Evolutionary conservation across 2,113 vertebrate species (phyloP), one percentile per base, ranked within the genome.

Genomic region (Brachionichthys hirsutus): DNA sequence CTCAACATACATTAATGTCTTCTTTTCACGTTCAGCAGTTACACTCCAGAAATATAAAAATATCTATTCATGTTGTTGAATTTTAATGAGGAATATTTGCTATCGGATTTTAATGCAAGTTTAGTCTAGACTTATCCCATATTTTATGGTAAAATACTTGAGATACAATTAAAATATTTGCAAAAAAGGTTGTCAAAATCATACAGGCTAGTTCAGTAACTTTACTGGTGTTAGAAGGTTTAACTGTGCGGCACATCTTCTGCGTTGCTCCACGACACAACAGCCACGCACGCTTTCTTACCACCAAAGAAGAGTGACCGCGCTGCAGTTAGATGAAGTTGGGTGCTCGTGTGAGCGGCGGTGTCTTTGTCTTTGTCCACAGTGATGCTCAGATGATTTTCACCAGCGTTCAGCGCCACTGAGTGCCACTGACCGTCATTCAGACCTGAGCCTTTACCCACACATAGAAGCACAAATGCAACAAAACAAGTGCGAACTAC

Each of bases 391-490:
- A 95, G 64, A 54, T 86, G 92, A 64, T 87, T 94, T 57, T 72
- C 90, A 77, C 83, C 89, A 48, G 87, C 88, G 48, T 68, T 89
- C 40, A 98, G 76, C 35, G 89, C 89, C 70, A 98, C 62, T 2
- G 89, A 92, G 87, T 98, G 96, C 96, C 96, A 98, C 77, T 94
- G 94, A 1, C 96, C 96, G 0, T 98, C 93, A 59, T 91, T 95
- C 78, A 98, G 86, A 64, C 77, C 88, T 16, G 69, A 69, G 54
- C 94, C 96, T 98, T 62, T 2, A 5, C 13, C 1, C 4, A 52
- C 11, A 49, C 9, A 54, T 1, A 66, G 34, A 59, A 24, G 17
- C 12, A 34, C 3, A 38, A 12, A 17, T 35, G 36, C 12, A 3
- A 45, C 6, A 42, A 30, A 30, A 30, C 24, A 30, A 30, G 24